These are phyloP conservation scores for Sander lucioperca DNA, from an alignment of 2,113 vertebrate genomes.

Conservation along the genomic window DNA sequence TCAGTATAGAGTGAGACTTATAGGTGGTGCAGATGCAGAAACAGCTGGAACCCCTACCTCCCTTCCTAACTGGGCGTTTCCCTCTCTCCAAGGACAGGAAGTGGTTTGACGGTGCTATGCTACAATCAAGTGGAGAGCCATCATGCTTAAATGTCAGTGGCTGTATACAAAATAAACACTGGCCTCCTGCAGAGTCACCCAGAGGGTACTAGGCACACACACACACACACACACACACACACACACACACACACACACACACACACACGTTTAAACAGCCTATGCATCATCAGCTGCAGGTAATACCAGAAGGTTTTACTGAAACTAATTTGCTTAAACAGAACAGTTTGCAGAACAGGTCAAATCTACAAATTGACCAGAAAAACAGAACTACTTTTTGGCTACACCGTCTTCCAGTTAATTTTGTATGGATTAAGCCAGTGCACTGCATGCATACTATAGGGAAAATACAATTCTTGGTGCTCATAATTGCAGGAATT, in stretches of 20 bases:
- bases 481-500: constrained; percentile 46
- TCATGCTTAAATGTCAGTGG: constrained; percentile 75
- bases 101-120: constrained; percentile 55
- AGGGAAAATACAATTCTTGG: background rate
- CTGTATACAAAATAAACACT: constrained; percentile 81
- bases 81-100: constrained; percentile 70
- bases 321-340: background rate
- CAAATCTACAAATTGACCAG: background rate
- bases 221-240: background rate
- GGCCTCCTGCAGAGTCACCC: constrained; percentile 63
- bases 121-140: constrained; percentile 67
- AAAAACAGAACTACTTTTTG: background rate
- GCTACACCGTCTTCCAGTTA: background rate
- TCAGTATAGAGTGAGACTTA: background rate
- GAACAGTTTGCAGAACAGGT: background rate
- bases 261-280: constrained; percentile 3
- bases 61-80: constrained; percentile 51
- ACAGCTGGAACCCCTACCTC: constrained; percentile 58
- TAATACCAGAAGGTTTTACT: constrained; percentile 17
- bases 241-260: constrained; percentile 1
- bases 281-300: background rate
- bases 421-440: background rate
- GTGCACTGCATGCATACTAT: constrained; percentile 63
- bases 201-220: constrained; percentile 38
- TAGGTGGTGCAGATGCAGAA: constrained; percentile 51